Conservation (phyloP, 2,888 invertebrate species). For the Meteorus colon region DNA sequence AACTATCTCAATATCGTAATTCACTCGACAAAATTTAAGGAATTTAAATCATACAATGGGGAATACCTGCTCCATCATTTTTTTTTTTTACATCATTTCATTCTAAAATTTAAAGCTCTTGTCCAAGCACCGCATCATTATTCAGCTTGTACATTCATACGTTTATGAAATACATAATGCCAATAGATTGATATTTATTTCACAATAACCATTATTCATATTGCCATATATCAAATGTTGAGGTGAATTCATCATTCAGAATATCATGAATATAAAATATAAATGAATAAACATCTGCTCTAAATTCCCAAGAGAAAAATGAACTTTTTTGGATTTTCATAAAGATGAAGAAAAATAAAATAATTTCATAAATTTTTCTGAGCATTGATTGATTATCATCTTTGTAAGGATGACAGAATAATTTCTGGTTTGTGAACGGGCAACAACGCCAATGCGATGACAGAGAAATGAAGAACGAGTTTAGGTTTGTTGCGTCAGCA, state of each 20-base stretch:
- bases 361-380: too few relatives aligned
- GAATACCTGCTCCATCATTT: not conserved
- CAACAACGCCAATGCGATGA: not conserved
- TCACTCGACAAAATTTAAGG: not conserved
- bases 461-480: not conserved
- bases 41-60: not conserved
- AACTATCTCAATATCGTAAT: not conserved
- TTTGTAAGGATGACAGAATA: too few relatives aligned
- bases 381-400: too few relatives aligned
- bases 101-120: not conserved
- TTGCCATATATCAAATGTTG: not conserved
- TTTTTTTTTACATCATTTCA: not conserved
- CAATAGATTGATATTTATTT: not conserved
- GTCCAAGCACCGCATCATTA: not conserved
- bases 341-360: too few relatives aligned
- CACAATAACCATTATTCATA: slow-evolving; percentile 7
- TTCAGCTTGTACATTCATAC: not conserved
- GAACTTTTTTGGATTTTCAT: too few relatives aligned
- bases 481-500: slow-evolving; percentile 10
- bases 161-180: not conserved
- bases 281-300: too few relatives aligned
- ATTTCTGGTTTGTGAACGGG: too few relatives aligned
- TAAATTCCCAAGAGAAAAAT: too few relatives aligned
- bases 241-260: not conserved
- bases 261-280: not conserved